Percentiles rank a stretch among this genome's conserved stretches.
These are phyloP conservation scores for Drymonia ruficornis DNA, from an alignment of 2,888 invertebrate species.

Conservation along the genomic window DNA sequence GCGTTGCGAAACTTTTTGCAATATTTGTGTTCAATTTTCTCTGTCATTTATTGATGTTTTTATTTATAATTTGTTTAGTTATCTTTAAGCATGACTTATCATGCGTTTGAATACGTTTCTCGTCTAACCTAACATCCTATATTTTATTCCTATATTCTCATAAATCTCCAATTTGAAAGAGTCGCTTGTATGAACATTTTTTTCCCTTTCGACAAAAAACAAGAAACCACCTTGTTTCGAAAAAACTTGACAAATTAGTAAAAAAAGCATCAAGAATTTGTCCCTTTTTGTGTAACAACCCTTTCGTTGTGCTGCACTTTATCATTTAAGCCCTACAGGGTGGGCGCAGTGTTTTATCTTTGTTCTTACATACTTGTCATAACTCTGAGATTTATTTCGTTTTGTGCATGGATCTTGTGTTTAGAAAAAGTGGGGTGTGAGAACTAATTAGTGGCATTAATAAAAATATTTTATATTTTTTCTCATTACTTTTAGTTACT, in stretches of 20 bases:
- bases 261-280: constrained; percentile 51
- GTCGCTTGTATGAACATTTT: neutral
- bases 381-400: constrained; percentile 19
- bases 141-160: no score
- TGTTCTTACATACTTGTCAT: constrained; percentile 16
- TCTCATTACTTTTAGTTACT: no score
- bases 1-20: no score
- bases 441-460: constrained; percentile 6
- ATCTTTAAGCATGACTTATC: no score
- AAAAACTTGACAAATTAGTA: constrained; percentile 64
- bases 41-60: no score
- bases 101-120: no score
- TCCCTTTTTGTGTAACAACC: constrained; percentile 47
- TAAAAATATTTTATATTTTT: neutral
- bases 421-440: constrained; percentile 7
- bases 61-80: no score
- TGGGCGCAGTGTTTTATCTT: constrained; percentile 24
- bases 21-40: no score
- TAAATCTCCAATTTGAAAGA: no score
- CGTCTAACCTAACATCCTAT: no score
- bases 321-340: constrained; percentile 21
- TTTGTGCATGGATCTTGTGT: constrained; percentile 15
- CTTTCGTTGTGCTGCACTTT: constrained; percentile 30
- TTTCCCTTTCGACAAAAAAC: neutral
- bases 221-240: constrained; percentile 29